These are phyloP conservation scores for Scaptomyza polygonia DNA, from an alignment of 2,888 invertebrate genomes.

Conservation along the genomic window DNA sequence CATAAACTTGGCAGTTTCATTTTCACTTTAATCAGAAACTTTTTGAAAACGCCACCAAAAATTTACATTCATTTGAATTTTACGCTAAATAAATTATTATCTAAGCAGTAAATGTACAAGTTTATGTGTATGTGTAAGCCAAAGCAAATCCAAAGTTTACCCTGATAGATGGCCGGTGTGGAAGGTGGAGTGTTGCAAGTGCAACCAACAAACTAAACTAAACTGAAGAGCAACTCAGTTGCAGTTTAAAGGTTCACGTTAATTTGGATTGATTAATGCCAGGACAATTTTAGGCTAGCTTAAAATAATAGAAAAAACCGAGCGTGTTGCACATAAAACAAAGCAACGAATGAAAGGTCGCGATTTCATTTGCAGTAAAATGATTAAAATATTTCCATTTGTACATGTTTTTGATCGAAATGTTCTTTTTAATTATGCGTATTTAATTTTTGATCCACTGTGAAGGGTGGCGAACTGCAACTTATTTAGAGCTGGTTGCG, in stretches of 20 bases:
- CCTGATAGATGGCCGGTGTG: slow-evolving; percentile 23
- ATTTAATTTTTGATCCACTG: neutral
- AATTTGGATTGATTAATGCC: slow-evolving; percentile 52
- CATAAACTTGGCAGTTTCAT: slow-evolving; percentile 68
- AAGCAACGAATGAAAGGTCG: slow-evolving; percentile 27
- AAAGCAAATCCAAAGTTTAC: slow-evolving; percentile 29
- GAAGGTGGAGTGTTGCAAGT: slow-evolving; percentile 1
- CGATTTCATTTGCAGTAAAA: slow-evolving; percentile 21
- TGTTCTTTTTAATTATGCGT: neutral
- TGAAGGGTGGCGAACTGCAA: slow-evolving; percentile 5
- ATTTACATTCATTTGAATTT: slow-evolving; percentile 78
- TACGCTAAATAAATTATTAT: slow-evolving; percentile 79
- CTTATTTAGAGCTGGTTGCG: slow-evolving; percentile 47
- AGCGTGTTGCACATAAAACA: slow-evolving; percentile 28
- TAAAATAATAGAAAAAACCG: slow-evolving; percentile 1
- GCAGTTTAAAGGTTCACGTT: slow-evolving; percentile 28
- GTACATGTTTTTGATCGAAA: too few species aligned
- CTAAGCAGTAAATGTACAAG: slow-evolving; percentile 47
- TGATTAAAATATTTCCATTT: too few species aligned
- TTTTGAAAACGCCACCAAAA: slow-evolving; percentile 62
- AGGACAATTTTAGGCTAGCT: slow-evolving; percentile 8
- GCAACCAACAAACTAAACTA: neutral
- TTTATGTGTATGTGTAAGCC: slow-evolving; percentile 12
- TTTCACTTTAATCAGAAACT: slow-evolving; percentile 79
- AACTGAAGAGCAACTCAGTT: slow-evolving; percentile 27